Evolutionary conservation across 1,140 invertebrate genomes (phyloP), one percentile per base, ranked within the genome.

Genomic region (Zophobas morio): DNA sequence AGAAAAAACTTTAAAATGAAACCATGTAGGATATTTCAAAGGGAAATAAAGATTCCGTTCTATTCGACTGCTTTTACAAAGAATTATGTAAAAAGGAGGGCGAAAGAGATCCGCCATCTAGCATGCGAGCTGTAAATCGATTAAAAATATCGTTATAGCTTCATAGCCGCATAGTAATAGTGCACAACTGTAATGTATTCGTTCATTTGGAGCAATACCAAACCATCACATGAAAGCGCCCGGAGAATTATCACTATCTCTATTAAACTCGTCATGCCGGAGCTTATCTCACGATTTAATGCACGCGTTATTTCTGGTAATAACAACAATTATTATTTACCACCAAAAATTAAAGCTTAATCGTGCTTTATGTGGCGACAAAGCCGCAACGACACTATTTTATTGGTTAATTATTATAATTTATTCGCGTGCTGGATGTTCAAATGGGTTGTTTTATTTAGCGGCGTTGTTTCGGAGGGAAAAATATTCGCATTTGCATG

Each of bases 271-370:
- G 51, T 75, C 74, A 66, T 60, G 42, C 47, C 57, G 46, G 20
- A 60, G 60, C 49, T 75, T 75, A 75, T 63, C 74, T 51, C 47
- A 51, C 56, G 74, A 75, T 75, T 75, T 75, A 75, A 8, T 57
- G 56, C 73, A 47, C 39, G 46, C 60, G 49, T 75, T 47, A 75
- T 75, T 75, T 63, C 56, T 75, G 36, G 74, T 75, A 75, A 60
- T 66, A 60, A 66, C 74, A 57, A 51, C 74, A 75, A 75, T 75
- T 75, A 75, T 75, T 75, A 75, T 75, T 75, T 75, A 75, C 53
- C 74, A 49, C 39, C 51, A 73, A 73, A 56, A 56, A 57, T 56
- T 54, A 57, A 36, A 42, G 36, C 54, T 37, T 54, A 57, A 73
- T 73, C 54, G 54, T 57, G 54, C 46, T 56, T 56, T 73, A 73